Base-by-base conservation (phyloP, 2,888 invertebrate species). In the Tenthredo distinguenda region DNA sequence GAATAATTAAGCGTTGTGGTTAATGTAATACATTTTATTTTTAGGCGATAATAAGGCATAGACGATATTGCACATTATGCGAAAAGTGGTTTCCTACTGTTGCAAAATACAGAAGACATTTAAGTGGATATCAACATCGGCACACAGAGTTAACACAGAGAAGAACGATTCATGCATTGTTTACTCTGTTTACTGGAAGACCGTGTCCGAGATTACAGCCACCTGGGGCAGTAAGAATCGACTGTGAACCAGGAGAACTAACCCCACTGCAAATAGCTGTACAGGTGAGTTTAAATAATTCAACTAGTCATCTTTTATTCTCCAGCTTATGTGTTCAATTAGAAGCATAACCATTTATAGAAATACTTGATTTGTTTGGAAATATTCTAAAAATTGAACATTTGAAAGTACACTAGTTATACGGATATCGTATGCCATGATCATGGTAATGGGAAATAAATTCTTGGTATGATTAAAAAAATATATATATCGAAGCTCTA, bases 211-310 rank as follows among this genome's bases (percentile, higher is more conserved):
- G 91, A 86, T 88, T 94, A 43, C 86, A 92, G 74, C 92, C 93
- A 77, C 91, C 93, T 1, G 91, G 92, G 81, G 87, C 92, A 37
- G 89, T 88, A 47, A 89, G 92, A 74, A 91, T 89, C 34, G 93
- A 93, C 84, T 93, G 91, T 87, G 88, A 90, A 76, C 90, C 91
- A 40, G 91, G 92, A 26, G 94, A 94, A 87, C 90, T 91, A 50
- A 93, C 94, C 9, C 94, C 94, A 50, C 88, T 94, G 81, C 94
- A 94, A 89, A 91, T 93, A 81, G 94, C 93, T 77, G 92, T 94
- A 86, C 93, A 94, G 92, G 94, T 93, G 89, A 86, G 71, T 87
- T 81, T 12, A 31, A 21, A 40, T 79, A 34, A 37, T 47, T 40
- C 0, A 58, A 55, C 21, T 79, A 58, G n/a, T 26, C 21, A 40